phyloP scores from a whole-genome alignment of 2,888 invertebrate genomes.

The Caenorhabditis becei region DNA sequence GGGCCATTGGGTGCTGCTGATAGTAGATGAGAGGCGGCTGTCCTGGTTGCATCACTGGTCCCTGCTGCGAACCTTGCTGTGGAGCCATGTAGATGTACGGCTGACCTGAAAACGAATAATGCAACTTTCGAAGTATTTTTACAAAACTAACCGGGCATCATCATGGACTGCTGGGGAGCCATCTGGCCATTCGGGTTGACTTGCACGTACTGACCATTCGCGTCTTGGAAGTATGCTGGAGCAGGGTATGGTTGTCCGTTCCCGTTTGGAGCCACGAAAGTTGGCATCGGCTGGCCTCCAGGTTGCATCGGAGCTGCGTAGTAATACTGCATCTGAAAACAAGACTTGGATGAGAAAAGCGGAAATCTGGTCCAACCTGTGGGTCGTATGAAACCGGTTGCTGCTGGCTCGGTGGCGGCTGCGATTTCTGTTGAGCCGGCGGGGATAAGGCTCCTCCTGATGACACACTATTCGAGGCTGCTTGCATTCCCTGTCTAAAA shows the following conservation, averaged over 20 bases:
- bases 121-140: background rate
- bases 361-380: constrained; percentile 16
- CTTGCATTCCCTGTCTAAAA: constrained; percentile 48
- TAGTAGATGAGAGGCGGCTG: constrained; percentile 52
- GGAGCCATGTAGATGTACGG: constrained; percentile 53
- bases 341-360: background rate
- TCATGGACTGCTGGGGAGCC: constrained; percentile 42
- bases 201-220: constrained; percentile 40
- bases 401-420: constrained; percentile 21
- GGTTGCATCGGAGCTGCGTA: constrained; percentile 48
- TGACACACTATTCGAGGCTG: constrained; percentile 48
- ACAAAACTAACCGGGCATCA: constrained; percentile 21
- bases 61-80: constrained; percentile 32
- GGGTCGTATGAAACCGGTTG: constrained; percentile 36
- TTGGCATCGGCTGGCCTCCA: constrained; percentile 28
- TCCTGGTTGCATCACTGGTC: constrained; percentile 38
- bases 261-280: constrained; percentile 26
- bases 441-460: constrained; percentile 24
- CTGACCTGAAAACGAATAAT: constrained; percentile 19
- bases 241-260: constrained; percentile 23
- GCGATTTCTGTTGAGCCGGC: constrained; percentile 13
- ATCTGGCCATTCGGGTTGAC: constrained; percentile 20
- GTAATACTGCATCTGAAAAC: constrained; percentile 49
- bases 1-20: constrained; percentile 37
- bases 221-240: constrained; percentile 39